Evolutionary conservation across 37 sponge, comb jelly and placozoan genomes (phyloP).

Genomic region (Haliclona indistincta): DNA sequence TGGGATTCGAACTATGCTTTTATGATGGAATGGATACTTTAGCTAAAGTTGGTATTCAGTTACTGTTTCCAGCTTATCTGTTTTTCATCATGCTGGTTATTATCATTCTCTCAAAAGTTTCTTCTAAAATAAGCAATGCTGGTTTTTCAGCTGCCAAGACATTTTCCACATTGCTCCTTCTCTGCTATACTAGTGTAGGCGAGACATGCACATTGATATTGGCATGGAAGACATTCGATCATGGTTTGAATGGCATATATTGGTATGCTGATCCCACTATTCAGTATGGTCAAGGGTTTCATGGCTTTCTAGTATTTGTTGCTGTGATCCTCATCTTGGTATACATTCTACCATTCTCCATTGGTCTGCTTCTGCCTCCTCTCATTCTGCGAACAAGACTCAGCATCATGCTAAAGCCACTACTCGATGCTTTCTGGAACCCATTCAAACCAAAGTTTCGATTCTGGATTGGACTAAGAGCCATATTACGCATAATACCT

Average conservation of each 20-base stretch:
- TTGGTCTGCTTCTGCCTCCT: constrained; percentile 16
- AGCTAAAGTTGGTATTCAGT: constrained; percentile 23
- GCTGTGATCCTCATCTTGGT: constrained; percentile 23
- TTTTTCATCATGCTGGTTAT: constrained; percentile 22
- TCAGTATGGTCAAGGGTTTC: constrained; percentile 30
- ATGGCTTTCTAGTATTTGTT: constrained; percentile 7
- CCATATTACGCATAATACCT: constrained; percentile 3
- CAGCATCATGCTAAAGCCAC: constrained; percentile 24
- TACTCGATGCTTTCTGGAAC: constrained; percentile 35
- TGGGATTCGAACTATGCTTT: constrained; percentile 41
- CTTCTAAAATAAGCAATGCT: not conserved
- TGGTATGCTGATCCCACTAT: constrained; percentile 50
- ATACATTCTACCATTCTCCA: constrained; percentile 40
- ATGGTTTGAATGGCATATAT: not conserved
- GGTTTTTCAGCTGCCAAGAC: constrained; percentile 35
- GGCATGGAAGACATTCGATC: not conserved
- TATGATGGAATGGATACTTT: constrained; percentile 47
- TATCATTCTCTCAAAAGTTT: not conserved
- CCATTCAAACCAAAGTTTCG: constrained; percentile 32
- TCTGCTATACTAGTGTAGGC: constrained; percentile 29
- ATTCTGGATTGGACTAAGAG: constrained; percentile 36
- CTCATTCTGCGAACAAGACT: not conserved
- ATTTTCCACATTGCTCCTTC: constrained; percentile 33
- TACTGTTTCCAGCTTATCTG: constrained; percentile 55
- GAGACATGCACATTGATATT: constrained; percentile 26